A percentile compares a stretch with the other conserved stretches of the same genome.
Conservation (phyloP, 92 coral and sea anemone species). For the Zoanthus sociatus region DNA sequence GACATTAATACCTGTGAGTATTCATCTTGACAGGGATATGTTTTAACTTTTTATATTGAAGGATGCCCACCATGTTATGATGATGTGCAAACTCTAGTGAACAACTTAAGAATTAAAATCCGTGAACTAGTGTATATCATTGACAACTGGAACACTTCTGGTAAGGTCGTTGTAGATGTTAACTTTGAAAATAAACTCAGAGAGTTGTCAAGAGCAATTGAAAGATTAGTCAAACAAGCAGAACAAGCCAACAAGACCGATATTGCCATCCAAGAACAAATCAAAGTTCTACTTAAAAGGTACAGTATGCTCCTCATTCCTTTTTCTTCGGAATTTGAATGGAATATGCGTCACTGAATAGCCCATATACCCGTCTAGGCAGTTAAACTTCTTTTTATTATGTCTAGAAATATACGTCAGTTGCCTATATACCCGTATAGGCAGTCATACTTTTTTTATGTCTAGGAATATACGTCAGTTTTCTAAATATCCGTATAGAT, state of each 20-base stretch:
- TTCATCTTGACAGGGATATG: too few relatives aligned
- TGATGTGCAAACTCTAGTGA: conserved; percentile 74
- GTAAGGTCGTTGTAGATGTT: conserved; percentile 60
- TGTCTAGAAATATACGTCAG: too few relatives aligned
- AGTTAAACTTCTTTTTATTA: too few relatives aligned
- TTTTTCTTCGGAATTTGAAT: too few relatives aligned
- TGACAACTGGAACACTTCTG: conserved; percentile 70
- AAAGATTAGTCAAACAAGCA: conserved; percentile 77
- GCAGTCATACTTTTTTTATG: too few relatives aligned
- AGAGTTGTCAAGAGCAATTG: conserved; percentile 66
- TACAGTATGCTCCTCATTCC: background rate
- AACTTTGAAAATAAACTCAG: conserved; percentile 79
- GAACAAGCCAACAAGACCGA: conserved; percentile 84
- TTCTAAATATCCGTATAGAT: too few relatives aligned
- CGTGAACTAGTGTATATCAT: conserved; percentile 73
- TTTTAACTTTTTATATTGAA: conserved; percentile 6
- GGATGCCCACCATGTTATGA: conserved; percentile 97
- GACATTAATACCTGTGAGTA: background rate
- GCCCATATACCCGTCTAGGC: too few relatives aligned
- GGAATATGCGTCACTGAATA: too few relatives aligned
- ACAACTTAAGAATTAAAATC: conserved; percentile 74
- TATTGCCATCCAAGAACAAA: conserved; percentile 63
- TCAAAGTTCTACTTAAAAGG: conserved; percentile 46
- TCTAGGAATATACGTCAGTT: too few relatives aligned
- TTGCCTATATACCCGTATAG: too few relatives aligned